Percentiles rank a stretch among this genome's conserved stretches.
Evolutionary conservation across 2,797 vertebrate species (phyloP).

Genomic region (Acipenser oxyrinchus): DNA sequence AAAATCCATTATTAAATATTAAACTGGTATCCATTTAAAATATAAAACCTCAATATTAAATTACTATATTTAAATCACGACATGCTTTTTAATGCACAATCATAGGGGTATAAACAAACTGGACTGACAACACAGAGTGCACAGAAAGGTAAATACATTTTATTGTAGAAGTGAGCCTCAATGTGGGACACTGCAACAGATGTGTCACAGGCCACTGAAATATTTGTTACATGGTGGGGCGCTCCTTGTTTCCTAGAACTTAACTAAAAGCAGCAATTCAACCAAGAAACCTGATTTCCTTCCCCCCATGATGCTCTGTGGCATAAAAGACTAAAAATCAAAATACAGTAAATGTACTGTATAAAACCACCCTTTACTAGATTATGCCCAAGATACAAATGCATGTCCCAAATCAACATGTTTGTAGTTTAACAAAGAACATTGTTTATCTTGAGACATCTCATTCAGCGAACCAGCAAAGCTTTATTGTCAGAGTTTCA

Average conservation of each 20-base stretch:
- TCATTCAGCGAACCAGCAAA: constrained; percentile 9
- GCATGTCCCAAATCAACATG: constrained; percentile 2
- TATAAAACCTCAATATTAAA: too few relatives aligned
- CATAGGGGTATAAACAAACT: too few relatives aligned
- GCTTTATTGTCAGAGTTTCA: constrained; percentile 20
- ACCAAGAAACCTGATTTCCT: constrained; percentile 46
- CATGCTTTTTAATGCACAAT: too few relatives aligned
- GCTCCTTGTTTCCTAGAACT: constrained; percentile 54
- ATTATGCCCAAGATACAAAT: constrained; percentile 12
- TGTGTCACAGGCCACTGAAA: constrained; percentile 23
- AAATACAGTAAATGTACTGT: constrained; percentile 14
- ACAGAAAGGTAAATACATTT: too few relatives aligned
- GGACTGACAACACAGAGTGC: too few relatives aligned
- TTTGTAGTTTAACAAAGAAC: background rate
- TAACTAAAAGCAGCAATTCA: constrained; percentile 63
- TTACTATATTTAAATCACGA: too few relatives aligned
- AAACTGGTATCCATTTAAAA: too few relatives aligned
- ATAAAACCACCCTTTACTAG: constrained; percentile 17
- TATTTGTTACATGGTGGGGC: background rate
- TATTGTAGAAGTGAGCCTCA: too few relatives aligned
- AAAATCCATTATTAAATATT: too few relatives aligned
- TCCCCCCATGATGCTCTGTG: constrained; percentile 41
- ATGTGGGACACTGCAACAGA: constrained; percentile 14
- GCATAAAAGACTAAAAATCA: constrained; percentile 15
- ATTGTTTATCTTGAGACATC: constrained; percentile 8